Base-by-base conservation (phyloP, 2,888 invertebrate species). In the Bruchidius siliquastri region DNA sequence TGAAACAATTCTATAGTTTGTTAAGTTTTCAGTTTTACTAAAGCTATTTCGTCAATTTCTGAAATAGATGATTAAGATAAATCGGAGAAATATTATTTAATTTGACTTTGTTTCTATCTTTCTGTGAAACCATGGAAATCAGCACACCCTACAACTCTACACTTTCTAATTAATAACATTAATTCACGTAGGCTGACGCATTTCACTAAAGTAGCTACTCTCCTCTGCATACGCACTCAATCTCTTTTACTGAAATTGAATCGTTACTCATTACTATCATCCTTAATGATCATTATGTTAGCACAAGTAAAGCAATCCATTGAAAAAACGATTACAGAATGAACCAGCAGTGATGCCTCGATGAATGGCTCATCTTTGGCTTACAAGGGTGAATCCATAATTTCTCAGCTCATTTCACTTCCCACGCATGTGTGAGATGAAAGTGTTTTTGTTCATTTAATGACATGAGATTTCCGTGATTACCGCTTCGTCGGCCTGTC, bases 231-330 rank as follows among this genome's bases (percentile, higher is more conserved):
- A 84, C 83, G 82, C 83, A 83, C 83, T 82, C 81, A 81, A 82
- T 82, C 83, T 83, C 81, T 81, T 82, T 80, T 81, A 79, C 81
- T 79, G 79, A 81, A 81, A 83, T 84, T 84, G 83, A 83, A 83
- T 83, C 80, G 83, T 83, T 83, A 84, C 82, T 84, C 84, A 85
- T 83, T 84, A 84, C 84, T 82, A 83, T 79, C 83, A 81, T 82
- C 83, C 79, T 80, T n/a, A 80, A 79, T 79, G 80, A 81, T 83
- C 82, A 83, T 84, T 82, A 85, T 82, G 85, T 85, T 85, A 84
- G 84, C 85, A 85, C 85, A 85, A 84, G 84, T 81, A 82, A 77
- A 80, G 82, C 82, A 82, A 84, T 85, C 84, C 81, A 83, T 82
- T 80, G 83, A 80, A 78, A 80, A 81, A 81, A 79, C 81, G 49